phyloP scores from a whole-genome alignment of 53 echinoderm and acorn worm species.

The Temnopleurus reevesii region DNA sequence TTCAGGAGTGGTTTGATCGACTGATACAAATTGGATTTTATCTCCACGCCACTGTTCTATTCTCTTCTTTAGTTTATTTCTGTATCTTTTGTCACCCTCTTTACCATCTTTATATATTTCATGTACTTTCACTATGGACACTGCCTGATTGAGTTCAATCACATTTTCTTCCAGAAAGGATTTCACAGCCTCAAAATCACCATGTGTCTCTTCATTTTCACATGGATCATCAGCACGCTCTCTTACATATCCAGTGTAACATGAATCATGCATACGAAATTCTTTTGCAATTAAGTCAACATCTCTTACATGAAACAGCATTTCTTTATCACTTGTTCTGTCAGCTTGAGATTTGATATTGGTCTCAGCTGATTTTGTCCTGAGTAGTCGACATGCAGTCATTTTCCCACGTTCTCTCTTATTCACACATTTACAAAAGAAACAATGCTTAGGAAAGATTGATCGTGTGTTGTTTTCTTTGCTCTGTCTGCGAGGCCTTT shows the following conservation, averaged over 20 bases:
- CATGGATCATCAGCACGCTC: constrained; percentile 22
- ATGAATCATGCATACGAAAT: constrained; percentile 36
- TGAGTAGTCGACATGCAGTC: constrained; percentile 28
- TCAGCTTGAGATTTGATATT: constrained; percentile 34
- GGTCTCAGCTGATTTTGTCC: constrained; percentile 24
- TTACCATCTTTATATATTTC: constrained; percentile 49
- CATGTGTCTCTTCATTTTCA: constrained; percentile 15
- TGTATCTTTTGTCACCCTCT: constrained; percentile 36
- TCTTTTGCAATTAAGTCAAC: constrained; percentile 55
- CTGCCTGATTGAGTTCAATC: constrained; percentile 54
- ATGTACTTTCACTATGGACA: constrained; percentile 41
- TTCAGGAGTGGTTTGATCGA: constrained; percentile 46
- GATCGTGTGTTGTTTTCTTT: constrained; percentile 2
- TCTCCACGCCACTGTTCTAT: constrained; percentile 20
- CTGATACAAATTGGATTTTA: neutral
- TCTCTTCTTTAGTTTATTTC: constrained; percentile 20
- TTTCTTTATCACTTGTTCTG: constrained; percentile 9
- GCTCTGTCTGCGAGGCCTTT: constrained; percentile 28
- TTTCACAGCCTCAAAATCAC: constrained; percentile 42
- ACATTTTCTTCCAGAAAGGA: constrained; percentile 30
- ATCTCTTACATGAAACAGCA: constrained; percentile 17
- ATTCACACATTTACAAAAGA: constrained; percentile 36
- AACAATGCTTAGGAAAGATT: constrained; percentile 43
- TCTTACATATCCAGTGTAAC: constrained; percentile 30
- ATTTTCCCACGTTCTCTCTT: constrained; percentile 8